Evolutionary conservation across 2,888 invertebrate species (phyloP), one percentile per base, ranked within the genome.

Genomic region (Cloeon dipterum): DNA sequence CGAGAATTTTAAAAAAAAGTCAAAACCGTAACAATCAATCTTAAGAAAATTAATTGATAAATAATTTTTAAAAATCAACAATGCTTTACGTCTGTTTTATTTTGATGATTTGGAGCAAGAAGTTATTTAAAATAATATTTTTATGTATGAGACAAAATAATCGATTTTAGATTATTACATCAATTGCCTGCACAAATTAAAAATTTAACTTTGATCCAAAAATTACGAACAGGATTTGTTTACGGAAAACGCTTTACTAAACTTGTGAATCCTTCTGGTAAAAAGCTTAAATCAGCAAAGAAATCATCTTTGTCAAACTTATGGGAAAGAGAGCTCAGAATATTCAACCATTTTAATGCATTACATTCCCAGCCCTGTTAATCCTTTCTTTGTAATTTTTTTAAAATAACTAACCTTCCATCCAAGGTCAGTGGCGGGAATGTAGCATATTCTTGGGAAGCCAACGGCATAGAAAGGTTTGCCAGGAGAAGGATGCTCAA

Each of bases 381-480:
- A 20, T 8, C 21, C 21, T 21, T 21, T 21, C 21, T n/a, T 10
- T n/a, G 25, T 10, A 25, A 25, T 10, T 25, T 10, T 10, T 25
- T 25, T 10, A 10, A 10, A 25, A n/a, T n/a, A 17, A 26, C 35
- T 38, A 56, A 61, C 63, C 53, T 73, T 72, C 20, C 78, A 65
- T 0, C 88, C 88, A 43, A 76, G 66, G 40, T 76, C 70, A 46
- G 70, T 78, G 54, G 88, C 83, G 0, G 89, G 89, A 44, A 91
- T 61, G 57, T 78, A 79, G 56, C 74, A 76, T 48, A 73, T 70
- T 10, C 77, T 62, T 17, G 85, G 85, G 58, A 85, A 85, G 14
- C 85, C 83, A 25, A 83, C 81, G 3, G 85, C 83, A 57, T 82
- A 82, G 57, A 77, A 85, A n/a, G 79, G 74, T 43, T 74, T 66